Conservation (phyloP, 2,888 invertebrate species). For the Drosophila meridiana region DNA sequence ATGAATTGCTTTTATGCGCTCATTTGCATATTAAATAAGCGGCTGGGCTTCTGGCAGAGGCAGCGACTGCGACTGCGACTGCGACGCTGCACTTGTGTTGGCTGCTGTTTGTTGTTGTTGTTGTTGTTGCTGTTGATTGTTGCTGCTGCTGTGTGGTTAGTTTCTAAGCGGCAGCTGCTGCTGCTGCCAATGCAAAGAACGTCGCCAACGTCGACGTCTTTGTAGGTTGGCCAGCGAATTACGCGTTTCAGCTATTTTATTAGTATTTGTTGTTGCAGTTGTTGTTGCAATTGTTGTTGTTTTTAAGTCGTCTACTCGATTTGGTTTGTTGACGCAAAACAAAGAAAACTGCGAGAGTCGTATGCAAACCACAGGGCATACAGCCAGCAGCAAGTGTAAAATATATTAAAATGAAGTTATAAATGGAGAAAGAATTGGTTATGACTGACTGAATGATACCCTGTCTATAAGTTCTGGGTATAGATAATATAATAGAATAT, state of each 20-base stretch:
- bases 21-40: constrained; percentile 80
- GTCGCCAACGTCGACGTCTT: constrained; percentile 31
- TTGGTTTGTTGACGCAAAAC: constrained; percentile 72
- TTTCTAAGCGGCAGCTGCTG: constrained; percentile 68
- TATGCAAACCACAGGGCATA: constrained; percentile 27
- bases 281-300: constrained; percentile 11
- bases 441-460: not conserved
- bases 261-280: constrained; percentile 19
- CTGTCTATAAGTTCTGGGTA: not conserved
- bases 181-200: constrained; percentile 64
- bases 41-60: constrained; percentile 34
- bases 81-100: constrained; percentile 59
- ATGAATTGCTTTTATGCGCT: constrained; percentile 78
- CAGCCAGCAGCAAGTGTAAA: constrained; percentile 39
- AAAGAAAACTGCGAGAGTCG: constrained; percentile 52
- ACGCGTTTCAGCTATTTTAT: constrained; percentile 54
- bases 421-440: not conserved
- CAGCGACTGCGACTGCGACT: constrained; percentile 23
- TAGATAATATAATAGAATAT: not conserved
- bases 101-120: constrained; percentile 14
- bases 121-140: constrained; percentile 16
- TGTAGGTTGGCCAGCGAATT: constrained; percentile 68
- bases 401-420: constrained; percentile 9
- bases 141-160: constrained; percentile 52
- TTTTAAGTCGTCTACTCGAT: constrained; percentile 55